phyloP scores from a whole-genome alignment of 64 coral and sea anemone genomes.

The Cladopsammia gracilis region DNA sequence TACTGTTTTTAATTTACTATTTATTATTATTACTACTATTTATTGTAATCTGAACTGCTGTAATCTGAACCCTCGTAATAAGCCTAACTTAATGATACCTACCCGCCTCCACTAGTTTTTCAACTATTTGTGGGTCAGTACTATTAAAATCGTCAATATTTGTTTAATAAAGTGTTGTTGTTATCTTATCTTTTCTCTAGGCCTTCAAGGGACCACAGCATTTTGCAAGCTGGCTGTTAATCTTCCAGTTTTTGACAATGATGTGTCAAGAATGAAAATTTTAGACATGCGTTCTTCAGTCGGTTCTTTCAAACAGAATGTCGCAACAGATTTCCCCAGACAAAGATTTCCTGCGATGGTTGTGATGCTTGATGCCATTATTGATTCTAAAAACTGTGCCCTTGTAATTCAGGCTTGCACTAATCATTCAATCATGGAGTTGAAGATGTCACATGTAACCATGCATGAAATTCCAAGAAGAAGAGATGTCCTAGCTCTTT shows the following conservation, averaged over 20 bases:
- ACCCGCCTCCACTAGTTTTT: no score
- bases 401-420: constrained; percentile 59
- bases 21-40: no score
- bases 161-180: no score
- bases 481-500: constrained; percentile 1
- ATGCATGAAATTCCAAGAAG: background rate
- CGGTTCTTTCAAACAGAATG: background rate
- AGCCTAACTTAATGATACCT: no score
- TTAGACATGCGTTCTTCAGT: constrained; percentile 12
- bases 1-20: no score
- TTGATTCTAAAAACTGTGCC: constrained; percentile 39
- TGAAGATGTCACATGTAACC: constrained; percentile 49
- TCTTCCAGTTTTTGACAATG: constrained; percentile 61
- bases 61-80: no score
- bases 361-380: constrained; percentile 46
- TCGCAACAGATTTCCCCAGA: background rate
- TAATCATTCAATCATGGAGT: constrained; percentile 35
- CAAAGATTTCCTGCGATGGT: constrained; percentile 39
- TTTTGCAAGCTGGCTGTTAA: constrained; percentile 71
- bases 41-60: no score
- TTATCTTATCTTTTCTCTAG: constrained; percentile 2
- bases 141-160: no score
- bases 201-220: constrained; percentile 56
- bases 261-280: constrained; percentile 69
- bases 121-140: no score